Evolutionary conservation across 37 sponge, comb jelly and placozoan species (phyloP).

Genomic region (Eunapius fragilis): DNA sequence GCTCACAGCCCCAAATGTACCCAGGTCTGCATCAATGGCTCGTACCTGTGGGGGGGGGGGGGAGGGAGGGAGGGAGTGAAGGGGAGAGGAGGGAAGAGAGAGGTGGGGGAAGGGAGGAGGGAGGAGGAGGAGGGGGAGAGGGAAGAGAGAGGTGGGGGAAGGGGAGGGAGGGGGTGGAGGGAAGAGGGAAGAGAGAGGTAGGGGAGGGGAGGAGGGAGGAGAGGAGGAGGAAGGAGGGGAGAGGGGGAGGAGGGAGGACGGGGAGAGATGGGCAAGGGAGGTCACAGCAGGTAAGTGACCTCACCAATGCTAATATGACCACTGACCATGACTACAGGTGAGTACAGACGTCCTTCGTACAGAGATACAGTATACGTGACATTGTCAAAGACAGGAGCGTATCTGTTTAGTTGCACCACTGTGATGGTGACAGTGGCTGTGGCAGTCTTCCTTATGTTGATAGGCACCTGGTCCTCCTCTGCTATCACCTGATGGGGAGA

Average conservation of each 20-base stretch:
- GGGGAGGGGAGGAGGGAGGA: too few relatives aligned
- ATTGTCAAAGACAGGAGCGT: conserved; percentile 40
- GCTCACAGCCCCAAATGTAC: conserved; percentile 8
- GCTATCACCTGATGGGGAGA: background rate
- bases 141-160: background rate
- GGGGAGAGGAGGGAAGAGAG: too few relatives aligned
- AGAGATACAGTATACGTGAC: conserved; percentile 12
- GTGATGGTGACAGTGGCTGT: conserved; percentile 23
- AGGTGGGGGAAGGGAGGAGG: background rate
- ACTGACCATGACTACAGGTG: background rate
- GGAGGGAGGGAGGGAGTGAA: background rate
- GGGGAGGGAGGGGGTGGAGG: background rate
- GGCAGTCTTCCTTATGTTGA: background rate
- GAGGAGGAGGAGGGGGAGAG: background rate
- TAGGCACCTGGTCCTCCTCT: background rate
- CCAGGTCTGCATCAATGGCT: conserved; percentile 1
- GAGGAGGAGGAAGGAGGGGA: too few relatives aligned
- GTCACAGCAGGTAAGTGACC: too few relatives aligned
- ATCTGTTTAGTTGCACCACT: conserved; percentile 49
- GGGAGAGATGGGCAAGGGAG: too few relatives aligned
- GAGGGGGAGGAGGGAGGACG: background rate
- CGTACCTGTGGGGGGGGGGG: background rate
- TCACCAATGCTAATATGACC: background rate
- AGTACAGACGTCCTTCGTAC: background rate
- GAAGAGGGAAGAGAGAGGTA: background rate